Evolutionary conservation across 2,888 invertebrate species (phyloP).

Genomic region (Aspidapion aeneum): DNA sequence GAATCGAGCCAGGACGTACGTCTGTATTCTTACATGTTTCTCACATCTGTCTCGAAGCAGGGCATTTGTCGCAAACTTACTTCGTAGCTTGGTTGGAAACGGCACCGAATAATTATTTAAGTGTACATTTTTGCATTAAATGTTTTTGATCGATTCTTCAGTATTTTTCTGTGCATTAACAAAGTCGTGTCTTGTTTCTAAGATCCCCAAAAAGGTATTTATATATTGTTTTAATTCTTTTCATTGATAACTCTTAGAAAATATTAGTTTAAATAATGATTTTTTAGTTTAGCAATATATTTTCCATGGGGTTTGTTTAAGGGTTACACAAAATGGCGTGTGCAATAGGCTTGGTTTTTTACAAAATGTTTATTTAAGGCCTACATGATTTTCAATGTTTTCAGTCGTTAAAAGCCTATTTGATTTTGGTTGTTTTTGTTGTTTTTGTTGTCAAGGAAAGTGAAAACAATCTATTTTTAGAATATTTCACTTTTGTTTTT

Average conservation of each 20-base stretch:
- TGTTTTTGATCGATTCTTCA: slow-evolving; percentile 47
- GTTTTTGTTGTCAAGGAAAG: slow-evolving; percentile 11
- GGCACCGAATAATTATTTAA: slow-evolving; percentile 51
- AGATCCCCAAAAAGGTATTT: slow-evolving; percentile 33
- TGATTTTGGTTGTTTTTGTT: not conserved
- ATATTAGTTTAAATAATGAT: slow-evolving; percentile 39
- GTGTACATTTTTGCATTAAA: slow-evolving; percentile 50
- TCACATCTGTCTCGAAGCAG: slow-evolving; percentile 38
- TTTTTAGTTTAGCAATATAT: slow-evolving; percentile 42
- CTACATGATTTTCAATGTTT: slow-evolving; percentile 19
- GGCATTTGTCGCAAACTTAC: slow-evolving; percentile 38
- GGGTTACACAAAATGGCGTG: slow-evolving; percentile 50
- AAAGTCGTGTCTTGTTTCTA: slow-evolving; percentile 31
- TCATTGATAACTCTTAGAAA: slow-evolving; percentile 27
- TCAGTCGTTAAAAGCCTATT: not conserved
- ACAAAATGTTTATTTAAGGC: slow-evolving; percentile 35
- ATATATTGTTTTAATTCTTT: slow-evolving; percentile 18
- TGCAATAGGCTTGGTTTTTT: slow-evolving; percentile 44
- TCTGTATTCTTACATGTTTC: slow-evolving; percentile 37
- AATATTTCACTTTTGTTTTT: not conserved
- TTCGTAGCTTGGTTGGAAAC: slow-evolving; percentile 41
- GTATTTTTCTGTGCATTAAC: slow-evolving; percentile 41
- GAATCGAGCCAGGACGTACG: slow-evolving; percentile 40
- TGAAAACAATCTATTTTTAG: slow-evolving; percentile 10
- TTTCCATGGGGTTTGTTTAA: slow-evolving; percentile 45